Percentiles rank a stretch among this genome's conserved stretches.
These are phyloP conservation scores for Cylindroiulus punctatus DNA, from an alignment of 2,888 invertebrate genomes.

Conservation along the genomic window DNA sequence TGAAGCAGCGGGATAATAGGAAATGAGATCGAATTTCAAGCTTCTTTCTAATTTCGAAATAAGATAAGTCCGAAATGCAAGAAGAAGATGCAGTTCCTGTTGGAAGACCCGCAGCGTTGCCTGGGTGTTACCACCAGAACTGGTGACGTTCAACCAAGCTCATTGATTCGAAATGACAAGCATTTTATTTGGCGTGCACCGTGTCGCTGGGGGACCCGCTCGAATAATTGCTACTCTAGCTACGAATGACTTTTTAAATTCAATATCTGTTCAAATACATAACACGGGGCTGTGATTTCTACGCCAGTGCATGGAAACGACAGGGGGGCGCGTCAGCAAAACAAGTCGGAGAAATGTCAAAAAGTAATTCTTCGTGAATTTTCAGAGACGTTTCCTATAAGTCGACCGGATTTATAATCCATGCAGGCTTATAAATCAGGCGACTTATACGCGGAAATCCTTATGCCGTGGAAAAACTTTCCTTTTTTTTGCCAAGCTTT, in stretches of 20 bases:
- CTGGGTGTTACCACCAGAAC: neutral
- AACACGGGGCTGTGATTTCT: neutral
- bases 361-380: neutral
- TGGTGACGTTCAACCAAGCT: neutral
- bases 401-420: neutral
- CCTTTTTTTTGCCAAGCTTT: neutral
- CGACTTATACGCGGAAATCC: slow-evolving; percentile 17
- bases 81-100: too few species aligned
- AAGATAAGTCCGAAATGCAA: too few species aligned
- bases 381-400: neutral
- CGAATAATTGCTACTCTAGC: neutral
- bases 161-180: too few species aligned
- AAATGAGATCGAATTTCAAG: neutral
- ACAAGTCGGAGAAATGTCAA: neutral
- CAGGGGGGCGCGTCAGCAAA: neutral
- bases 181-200: neutral
- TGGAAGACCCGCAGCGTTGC: too few species aligned
- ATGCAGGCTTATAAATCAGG: neutral
- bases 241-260: neutral
- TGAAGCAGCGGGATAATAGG: neutral
- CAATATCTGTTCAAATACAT: neutral
- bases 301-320: neutral
- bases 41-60: neutral
- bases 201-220: neutral
- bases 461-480: neutral